Conservation (phyloP, 2,797 vertebrate species). For the Onychomys torridus region DNA sequence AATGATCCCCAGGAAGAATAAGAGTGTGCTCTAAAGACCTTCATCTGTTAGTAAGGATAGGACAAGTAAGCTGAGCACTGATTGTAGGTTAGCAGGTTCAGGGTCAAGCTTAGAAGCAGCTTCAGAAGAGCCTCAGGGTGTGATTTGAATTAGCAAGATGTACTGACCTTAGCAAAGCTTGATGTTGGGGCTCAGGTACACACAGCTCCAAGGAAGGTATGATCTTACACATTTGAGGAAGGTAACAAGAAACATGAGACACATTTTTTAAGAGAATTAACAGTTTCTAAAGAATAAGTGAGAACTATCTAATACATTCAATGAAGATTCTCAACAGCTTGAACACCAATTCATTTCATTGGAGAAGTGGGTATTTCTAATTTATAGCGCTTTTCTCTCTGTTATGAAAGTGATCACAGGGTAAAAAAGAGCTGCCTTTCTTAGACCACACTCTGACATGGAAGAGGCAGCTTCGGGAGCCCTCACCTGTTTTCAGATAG, state of each 20-base stretch:
- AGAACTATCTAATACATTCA: not conserved
- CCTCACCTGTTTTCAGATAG: conserved; percentile 65
- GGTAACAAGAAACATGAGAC: not conserved
- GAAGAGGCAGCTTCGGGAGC: not conserved
- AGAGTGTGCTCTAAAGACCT: conserved; percentile 72
- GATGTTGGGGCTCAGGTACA: not conserved
- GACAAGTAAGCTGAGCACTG: conserved; percentile 61
- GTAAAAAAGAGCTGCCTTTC: conserved; percentile 55
- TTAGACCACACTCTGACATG: not conserved
- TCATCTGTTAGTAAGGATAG: conserved; percentile 65
- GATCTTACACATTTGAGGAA: not conserved
- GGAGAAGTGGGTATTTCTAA: not conserved
- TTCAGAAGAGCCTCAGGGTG: not conserved
- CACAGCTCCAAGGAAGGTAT: not conserved
- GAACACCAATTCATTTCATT: not conserved
- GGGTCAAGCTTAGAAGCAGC: conserved; percentile 63
- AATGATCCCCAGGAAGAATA: conserved; percentile 69
- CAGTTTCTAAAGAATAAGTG: not conserved
- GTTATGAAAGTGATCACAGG: conserved; percentile 52
- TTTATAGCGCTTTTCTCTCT: conserved; percentile 54
- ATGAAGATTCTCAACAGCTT: conserved; percentile 3
- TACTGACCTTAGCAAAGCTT: not conserved
- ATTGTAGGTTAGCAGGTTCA: conserved; percentile 68
- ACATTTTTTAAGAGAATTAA: conserved; percentile 49
- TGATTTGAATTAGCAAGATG: not conserved